Conservation (phyloP, 2,113 vertebrate species). For the Vanacampus margaritifer region DNA sequence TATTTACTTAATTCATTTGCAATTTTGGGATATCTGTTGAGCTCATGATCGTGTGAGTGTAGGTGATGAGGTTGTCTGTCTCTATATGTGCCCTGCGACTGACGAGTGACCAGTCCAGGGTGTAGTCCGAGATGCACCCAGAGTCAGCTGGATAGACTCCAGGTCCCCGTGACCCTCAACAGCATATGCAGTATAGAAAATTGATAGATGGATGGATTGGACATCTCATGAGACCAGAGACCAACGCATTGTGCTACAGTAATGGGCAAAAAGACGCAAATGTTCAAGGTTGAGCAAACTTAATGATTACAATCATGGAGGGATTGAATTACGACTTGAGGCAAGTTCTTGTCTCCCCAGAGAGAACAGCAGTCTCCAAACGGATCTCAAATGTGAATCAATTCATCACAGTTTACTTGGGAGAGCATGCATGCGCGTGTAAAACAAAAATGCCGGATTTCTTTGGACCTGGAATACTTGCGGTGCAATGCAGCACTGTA, state of each 20-base stretch:
- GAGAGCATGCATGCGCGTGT: neutral
- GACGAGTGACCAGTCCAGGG: neutral
- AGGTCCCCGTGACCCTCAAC: neutral
- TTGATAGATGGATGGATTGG: neutral
- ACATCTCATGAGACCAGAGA: conserved; percentile 12
- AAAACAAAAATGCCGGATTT: too few relatives aligned
- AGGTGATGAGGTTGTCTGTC: neutral
- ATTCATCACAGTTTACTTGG: conserved; percentile 35
- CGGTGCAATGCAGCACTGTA: neutral
- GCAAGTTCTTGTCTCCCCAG: neutral
- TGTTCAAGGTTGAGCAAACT: conserved; percentile 29
- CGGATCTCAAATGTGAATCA: conserved; percentile 10
- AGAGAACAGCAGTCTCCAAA: conserved; percentile 34
- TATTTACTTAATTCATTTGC: neutral
- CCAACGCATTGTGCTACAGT: conserved; percentile 2
- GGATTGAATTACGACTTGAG: conserved; percentile 26
- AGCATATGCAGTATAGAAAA: neutral
- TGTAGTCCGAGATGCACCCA: neutral
- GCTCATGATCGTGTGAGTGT: neutral
- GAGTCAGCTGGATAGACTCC: neutral
- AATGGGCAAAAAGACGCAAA: neutral
- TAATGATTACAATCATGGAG: conserved; percentile 16
- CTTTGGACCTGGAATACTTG: neutral
- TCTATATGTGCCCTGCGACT: neutral
- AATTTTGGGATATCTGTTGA: neutral